phyloP scores from a whole-genome alignment of 2,888 invertebrate genomes.

The Monoplex corrugatus region DNA sequence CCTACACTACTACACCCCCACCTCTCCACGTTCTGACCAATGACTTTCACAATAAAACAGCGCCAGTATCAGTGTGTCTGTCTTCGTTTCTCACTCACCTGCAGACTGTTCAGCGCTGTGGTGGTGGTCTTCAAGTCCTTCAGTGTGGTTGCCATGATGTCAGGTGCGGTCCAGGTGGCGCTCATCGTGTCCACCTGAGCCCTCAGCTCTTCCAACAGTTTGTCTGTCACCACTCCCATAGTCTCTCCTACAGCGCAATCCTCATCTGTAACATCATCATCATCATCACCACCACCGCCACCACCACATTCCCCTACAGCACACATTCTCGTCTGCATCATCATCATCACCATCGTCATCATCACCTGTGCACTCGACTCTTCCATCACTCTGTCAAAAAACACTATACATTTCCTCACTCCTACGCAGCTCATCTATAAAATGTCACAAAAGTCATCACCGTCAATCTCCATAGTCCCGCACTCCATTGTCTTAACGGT shows the following conservation, averaged over 20 bases:
- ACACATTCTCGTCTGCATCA: no score
- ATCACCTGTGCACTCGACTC: no score
- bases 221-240: constrained; percentile 69
- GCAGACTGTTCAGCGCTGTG: constrained; percentile 56
- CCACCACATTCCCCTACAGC: no score
- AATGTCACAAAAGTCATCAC: no score
- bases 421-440: no score
- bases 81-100: constrained; percentile 54
- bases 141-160: constrained; percentile 51
- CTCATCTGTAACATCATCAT: constrained; percentile 26
- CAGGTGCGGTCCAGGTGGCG: constrained; percentile 62
- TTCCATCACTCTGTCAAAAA: no score
- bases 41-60: not conserved
- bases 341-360: no score
- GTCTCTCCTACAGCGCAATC: constrained; percentile 60
- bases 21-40: not conserved
- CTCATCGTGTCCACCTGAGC: constrained; percentile 60
- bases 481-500: no score
- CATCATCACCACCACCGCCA: no score
- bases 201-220: constrained; percentile 65
- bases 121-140: constrained; percentile 57
- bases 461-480: no score
- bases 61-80: not conserved
- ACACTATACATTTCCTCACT: no score
- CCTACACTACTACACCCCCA: not conserved